Base-by-base conservation (phyloP, 2,888 invertebrate species). In the Tachina fera region DNA sequence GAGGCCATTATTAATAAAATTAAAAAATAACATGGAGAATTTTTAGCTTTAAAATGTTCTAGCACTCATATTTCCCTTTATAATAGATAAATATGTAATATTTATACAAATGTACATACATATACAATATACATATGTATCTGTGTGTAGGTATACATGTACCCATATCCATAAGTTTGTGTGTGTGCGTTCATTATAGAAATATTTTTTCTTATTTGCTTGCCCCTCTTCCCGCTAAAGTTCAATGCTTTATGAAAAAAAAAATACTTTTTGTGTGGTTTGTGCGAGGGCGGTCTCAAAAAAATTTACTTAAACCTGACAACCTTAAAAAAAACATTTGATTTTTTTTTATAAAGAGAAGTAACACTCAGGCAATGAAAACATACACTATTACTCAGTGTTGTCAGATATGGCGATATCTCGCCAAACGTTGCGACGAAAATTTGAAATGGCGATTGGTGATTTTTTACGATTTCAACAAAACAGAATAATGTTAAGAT, bases 1-100 rank as follows among this genome's bases (percentile, higher is more conserved):
- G 78, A 70, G 74, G 72, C 72, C 79, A 84, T 75, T 72, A 77
- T 70, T 83, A 79, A 74, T 84, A 53, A 63, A 60, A 68, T 79
- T 45, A 65, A 75, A 68, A 45, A n/a, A 43, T 9, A 49, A 47
- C 61, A 78, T 83, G 68, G 78, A 78, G 68, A 61, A 70, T 49
- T 78, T 53, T 68, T 60, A 16, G 47, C 72, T 60, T 45, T 2
- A 22, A 53, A 60, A 14, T 63, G 16, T 41, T 58, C 45, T 45
- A 19, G 9, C 39, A 47, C 11, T 16, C 49, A 41, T 58, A 56
- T 39, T 45, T 53, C 31, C 53, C 31, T 49, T 16, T n/a, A 67
- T n/a, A 67, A 31, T 31, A 31, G 31, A 31, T 31, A 51, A 31
- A 6, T 31, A 31, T 31, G 31, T 31, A 31, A 31, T 31, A 31